Evolutionary conservation across 2,113 vertebrate genomes (phyloP).

Genomic region (Gadus macrocephalus): DNA sequence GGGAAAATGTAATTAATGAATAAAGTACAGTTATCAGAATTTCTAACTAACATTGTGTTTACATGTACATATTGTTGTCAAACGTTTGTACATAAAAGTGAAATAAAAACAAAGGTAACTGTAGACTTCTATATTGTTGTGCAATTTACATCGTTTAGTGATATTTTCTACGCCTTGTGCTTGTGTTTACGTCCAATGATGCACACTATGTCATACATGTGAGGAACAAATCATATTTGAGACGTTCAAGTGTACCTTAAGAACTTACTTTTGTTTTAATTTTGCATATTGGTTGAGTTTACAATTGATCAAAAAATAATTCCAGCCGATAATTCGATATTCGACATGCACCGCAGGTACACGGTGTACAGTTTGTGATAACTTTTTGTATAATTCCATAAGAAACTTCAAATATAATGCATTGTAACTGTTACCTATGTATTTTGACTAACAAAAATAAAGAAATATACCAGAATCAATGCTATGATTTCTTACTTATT

Average conservation of each 20-base stretch:
- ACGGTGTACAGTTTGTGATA: slow-evolving; percentile 97
- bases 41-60: slow-evolving; percentile 43
- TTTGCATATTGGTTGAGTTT: slow-evolving; percentile 73
- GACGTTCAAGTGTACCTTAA: slow-evolving; percentile 67
- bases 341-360: slow-evolving; percentile 61
- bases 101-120: no score
- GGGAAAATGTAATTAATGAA: slow-evolving; percentile 8
- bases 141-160: slow-evolving; percentile 83
- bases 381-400: slow-evolving; percentile 90
- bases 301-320: slow-evolving; percentile 76
- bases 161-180: slow-evolving; percentile 65
- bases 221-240: slow-evolving; percentile 74
- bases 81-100: slow-evolving; percentile 52
- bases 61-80: slow-evolving; percentile 44
- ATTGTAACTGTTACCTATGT: slow-evolving; percentile 89
- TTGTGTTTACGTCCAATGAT: slow-evolving; percentile 64
- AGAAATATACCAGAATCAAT: slow-evolving; percentile 12
- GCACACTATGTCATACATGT: slow-evolving; percentile 83
- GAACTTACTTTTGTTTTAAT: slow-evolving; percentile 72
- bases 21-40: slow-evolving; percentile 30
- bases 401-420: slow-evolving; percentile 84
- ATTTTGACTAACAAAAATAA: slow-evolving; percentile 85
- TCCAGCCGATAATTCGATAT: slow-evolving; percentile 59
- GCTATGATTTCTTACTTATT: not conserved
- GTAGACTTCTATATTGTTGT: slow-evolving; percentile 8